Base-by-base conservation (phyloP, 2,888 invertebrate species). In the Ectemnius cavifrons region DNA sequence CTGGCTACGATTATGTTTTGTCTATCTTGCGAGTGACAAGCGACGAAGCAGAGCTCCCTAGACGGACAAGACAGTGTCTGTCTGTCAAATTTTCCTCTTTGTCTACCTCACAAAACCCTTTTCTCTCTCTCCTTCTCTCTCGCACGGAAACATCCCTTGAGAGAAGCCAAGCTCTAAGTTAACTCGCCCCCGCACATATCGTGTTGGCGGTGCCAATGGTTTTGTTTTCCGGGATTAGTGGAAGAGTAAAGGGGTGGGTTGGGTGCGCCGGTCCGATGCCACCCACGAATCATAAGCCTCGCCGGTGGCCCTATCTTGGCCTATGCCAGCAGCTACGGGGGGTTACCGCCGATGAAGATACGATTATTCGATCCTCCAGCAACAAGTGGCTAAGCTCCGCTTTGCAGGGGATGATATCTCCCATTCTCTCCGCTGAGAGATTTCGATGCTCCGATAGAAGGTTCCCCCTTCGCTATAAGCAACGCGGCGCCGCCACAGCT, bases 301-400 rank as follows among this genome's bases (percentile, higher is more conserved):
- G 16, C 52, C 52, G 52, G 16, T 52, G 52, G n/a, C 52, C 52
- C 16, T 52, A 52, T 16, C 52, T 11, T 37, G 37, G 37, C 37
- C 37, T 37, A 37, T 37, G 52, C n/a, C 16, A 52, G 62, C 49
- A 46, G 62, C 37, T 28, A 52, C 66, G 23, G 71, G 81, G 68
- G 81, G 68, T 73, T 71, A 70, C 76, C 71, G 58, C 73, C 71
- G 69, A 71, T 71, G 64, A 71, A 82, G 79, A 82, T 83, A 82
- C 76, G 77, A 83, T 83, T 83, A 80, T 83, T 83, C 77, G 81
- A 83, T 83, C 79, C 77, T 45, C 67, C 47, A 71, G 83, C 83
- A 83, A 83, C 83, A 83, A 83, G 83, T 83, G 83, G 83, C 66
- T 65, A 6, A 46, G 64, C 71, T 59, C 67, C 65, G 73, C 68